A percentile compares a stretch with the other conserved stretches of the same genome.
These are phyloP conservation scores for Drosophila rufa DNA, from an alignment of 1,140 invertebrate genomes.

Conservation along the genomic window DNA sequence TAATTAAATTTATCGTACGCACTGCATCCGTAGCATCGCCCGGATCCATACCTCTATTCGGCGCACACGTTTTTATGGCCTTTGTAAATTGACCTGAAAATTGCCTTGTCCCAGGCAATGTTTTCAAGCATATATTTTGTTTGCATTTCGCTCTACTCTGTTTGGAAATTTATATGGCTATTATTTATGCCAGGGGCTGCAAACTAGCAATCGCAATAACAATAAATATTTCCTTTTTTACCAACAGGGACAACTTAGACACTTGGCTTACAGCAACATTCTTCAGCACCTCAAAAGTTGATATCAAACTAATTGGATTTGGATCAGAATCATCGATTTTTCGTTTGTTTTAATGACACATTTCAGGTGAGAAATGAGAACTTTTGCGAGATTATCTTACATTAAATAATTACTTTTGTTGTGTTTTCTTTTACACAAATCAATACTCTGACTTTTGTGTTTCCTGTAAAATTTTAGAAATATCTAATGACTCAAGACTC, in stretches of 20 bases:
- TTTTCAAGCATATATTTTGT: constrained; percentile 18
- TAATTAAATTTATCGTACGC: constrained; percentile 75
- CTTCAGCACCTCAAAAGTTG: not conserved
- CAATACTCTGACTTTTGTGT: too few species aligned
- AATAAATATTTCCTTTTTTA: constrained; percentile 52
- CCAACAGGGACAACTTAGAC: not conserved
- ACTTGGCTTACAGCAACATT: not conserved
- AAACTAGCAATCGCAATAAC: constrained; percentile 51
- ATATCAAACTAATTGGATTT: constrained; percentile 11
- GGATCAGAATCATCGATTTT: not conserved
- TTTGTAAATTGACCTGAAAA: constrained; percentile 50
- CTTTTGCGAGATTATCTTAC: too few species aligned
- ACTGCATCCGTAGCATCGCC: constrained; percentile 3
- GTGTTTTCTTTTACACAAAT: too few species aligned
- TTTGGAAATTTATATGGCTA: constrained; percentile 49
- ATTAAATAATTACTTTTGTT: too few species aligned
- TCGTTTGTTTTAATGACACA: not conserved
- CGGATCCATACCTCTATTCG: constrained; percentile 14
- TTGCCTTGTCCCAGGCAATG: constrained; percentile 6
- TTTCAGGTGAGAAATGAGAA: too few species aligned
- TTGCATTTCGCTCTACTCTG: constrained; percentile 24
- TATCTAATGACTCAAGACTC: not conserved
- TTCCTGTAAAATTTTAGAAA: not conserved
- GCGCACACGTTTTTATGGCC: constrained; percentile 26
- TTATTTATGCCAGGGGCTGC: constrained; percentile 51